A percentile compares a stretch with the other conserved stretches of the same genome.
Conservation (phyloP, 2,113 vertebrate species). For the Tachysurus fulvidraco region DNA sequence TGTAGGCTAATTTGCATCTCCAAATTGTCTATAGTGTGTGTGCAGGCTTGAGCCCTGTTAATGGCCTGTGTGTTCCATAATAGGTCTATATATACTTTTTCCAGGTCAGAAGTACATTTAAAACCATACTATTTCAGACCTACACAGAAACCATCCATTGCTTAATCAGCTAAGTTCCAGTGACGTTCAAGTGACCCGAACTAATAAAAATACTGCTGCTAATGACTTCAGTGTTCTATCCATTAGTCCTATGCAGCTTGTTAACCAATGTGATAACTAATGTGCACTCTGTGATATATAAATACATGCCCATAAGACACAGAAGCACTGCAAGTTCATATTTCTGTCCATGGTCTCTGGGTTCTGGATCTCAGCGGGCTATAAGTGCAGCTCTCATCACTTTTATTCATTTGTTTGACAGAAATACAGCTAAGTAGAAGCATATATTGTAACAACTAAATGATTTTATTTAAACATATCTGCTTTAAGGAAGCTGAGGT, state of each 20-base stretch:
- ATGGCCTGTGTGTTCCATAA: too few species aligned
- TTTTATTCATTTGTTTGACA: not conserved
- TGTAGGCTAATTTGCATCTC: too few species aligned
- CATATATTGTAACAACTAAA: not conserved
- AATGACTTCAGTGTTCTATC: not conserved
- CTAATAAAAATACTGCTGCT: not conserved
- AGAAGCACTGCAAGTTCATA: not conserved
- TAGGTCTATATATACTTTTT: not conserved
- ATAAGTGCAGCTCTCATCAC: not conserved
- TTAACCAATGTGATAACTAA: not conserved
- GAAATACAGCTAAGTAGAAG: not conserved
- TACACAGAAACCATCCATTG: not conserved
- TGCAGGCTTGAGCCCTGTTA: too few species aligned
- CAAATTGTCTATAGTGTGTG: too few species aligned
- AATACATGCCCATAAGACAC: not conserved
- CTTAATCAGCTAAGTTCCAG: not conserved
- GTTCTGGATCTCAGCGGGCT: not conserved
- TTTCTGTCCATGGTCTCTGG: too few species aligned
- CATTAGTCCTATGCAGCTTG: not conserved
- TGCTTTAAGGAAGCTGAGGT: not conserved
- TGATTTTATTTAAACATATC: not conserved
- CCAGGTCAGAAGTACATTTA: not conserved
- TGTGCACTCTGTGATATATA: not conserved
- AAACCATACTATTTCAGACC: not conserved
- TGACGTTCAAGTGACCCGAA: not conserved